phyloP scores from a whole-genome alignment of 1,140 invertebrate species.

The Nilaparvata lugens region DNA sequence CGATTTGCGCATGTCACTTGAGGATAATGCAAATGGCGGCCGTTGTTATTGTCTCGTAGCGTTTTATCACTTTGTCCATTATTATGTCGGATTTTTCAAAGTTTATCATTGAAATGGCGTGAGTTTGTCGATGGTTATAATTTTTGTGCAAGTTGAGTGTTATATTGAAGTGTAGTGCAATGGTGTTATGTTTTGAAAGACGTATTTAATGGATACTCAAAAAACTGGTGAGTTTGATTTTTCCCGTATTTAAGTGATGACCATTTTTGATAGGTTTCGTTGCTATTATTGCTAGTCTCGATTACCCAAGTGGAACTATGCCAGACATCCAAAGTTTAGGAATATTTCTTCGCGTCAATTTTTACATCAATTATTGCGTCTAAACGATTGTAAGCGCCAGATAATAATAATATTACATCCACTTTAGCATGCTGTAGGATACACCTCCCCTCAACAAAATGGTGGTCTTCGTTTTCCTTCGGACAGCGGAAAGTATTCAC shows the following conservation, averaged over 20 bases:
- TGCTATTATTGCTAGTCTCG: too few relatives aligned
- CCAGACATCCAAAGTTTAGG: not conserved
- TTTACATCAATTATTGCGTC: not conserved
- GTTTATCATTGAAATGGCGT: constrained; percentile 22
- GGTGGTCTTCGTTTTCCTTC: too few relatives aligned
- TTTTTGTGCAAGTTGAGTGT: not conserved
- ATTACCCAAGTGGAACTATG: not conserved
- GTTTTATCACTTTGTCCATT: constrained; percentile 40
- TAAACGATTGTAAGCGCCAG: not conserved
- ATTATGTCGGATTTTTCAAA: constrained; percentile 37
- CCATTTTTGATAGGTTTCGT: not conserved
- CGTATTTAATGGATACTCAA: constrained; percentile 1
- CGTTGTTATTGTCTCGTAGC: constrained; percentile 65
- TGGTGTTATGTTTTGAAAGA: not conserved
- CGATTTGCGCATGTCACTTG: constrained; percentile 53
- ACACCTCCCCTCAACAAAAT: too few relatives aligned
- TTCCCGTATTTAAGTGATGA: too few relatives aligned
- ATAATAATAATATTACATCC: too few relatives aligned
- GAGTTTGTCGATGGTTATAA: too few relatives aligned
- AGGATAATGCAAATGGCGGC: constrained; percentile 64
- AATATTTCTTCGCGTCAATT: not conserved
- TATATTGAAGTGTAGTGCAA: not conserved
- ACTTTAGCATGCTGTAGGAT: too few relatives aligned
- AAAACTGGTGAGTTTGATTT: not conserved
- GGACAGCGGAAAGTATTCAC: too few relatives aligned